These are phyloP conservation scores for Mionectes macconnelli DNA, from an alignment of 2,113 vertebrate species.

Conservation along the genomic window DNA sequence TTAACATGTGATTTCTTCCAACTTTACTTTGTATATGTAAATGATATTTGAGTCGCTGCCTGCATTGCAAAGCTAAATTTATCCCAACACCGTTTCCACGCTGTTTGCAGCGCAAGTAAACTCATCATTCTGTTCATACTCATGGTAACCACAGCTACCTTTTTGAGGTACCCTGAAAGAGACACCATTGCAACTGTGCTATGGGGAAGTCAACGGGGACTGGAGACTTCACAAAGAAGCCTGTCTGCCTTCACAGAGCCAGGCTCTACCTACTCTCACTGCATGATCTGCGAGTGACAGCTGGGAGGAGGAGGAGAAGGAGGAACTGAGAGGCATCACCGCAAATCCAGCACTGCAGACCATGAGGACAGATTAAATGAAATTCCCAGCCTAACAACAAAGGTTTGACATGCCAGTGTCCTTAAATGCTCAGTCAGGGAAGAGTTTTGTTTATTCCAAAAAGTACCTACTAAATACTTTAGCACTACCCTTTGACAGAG, in stretches of 20 bases:
- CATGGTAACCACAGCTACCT: neutral
- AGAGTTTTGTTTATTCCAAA: neutral
- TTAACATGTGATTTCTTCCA: neutral
- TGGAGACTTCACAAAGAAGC: neutral
- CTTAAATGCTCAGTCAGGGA: neutral
- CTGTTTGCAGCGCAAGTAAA: neutral
- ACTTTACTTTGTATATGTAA: neutral
- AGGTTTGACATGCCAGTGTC: neutral
- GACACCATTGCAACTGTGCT: neutral
- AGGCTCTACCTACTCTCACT: neutral
- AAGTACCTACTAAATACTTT: neutral
- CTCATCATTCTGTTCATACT: neutral
- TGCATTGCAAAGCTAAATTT: neutral
- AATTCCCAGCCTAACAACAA: neutral
- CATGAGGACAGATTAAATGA: neutral
- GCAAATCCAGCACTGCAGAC: neutral
- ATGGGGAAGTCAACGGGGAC: rapidly evolving
- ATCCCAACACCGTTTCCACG: neutral
- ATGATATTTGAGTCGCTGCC: neutral
- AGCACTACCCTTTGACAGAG: neutral
- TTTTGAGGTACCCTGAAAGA: neutral
- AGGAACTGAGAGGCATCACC: neutral
- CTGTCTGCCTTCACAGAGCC: neutral
- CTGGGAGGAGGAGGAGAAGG: neutral
- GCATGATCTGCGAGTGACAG: rapidly evolving